Evolutionary conservation across 92 coral and sea anemone species (phyloP), one percentile per base, ranked within the genome.

Genomic region (Epizoanthus ramosus): DNA sequence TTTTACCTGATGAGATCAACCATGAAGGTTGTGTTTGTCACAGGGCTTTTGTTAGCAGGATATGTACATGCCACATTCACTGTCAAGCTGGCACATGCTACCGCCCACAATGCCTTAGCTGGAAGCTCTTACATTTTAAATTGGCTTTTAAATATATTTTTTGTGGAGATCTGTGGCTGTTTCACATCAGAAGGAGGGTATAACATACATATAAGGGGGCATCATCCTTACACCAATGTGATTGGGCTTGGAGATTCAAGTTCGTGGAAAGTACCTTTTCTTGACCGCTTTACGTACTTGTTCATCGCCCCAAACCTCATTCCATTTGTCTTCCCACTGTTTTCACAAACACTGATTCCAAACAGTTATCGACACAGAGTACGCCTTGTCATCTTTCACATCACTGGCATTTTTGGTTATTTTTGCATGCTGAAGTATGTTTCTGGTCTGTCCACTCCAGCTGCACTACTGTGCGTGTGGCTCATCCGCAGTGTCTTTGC

Each of bases 211-310:
- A 89, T 93, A 58, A 88, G 91, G 64, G n/a, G 73, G 2, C 97
- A 93, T 52, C 97, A 93, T 25, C 92, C 97, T 16, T 93, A 93
- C 89, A 93, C 97, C 3, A 93, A 93, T 57, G 88, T 93, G 21
- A 89, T 93, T 80, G 93, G 94, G 45, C 88, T 93, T 14, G 97
- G 97, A 3, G 97, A 93, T 39, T 93, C 97, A 15, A 93, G 94
- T 31, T 85, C 90, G 1, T 93, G 94, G 94, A 89, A 89, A 13
- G 94, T 84, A 14, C 91, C 97, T 6, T 83, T 56, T 68, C 88
- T 93, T 79, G 92, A 81, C 76, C 88, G 97, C n/a, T 61, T 65
- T 47, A 57, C 86, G 5, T 93, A 93, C 74, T 71, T 93, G 1
- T 93, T 93, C 73, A 12, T 93, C 61, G 97, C 92, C 6, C 97